Evolutionary conservation across 2,888 invertebrate species (phyloP).

Genomic region (Macrosoma leucophasiata): DNA sequence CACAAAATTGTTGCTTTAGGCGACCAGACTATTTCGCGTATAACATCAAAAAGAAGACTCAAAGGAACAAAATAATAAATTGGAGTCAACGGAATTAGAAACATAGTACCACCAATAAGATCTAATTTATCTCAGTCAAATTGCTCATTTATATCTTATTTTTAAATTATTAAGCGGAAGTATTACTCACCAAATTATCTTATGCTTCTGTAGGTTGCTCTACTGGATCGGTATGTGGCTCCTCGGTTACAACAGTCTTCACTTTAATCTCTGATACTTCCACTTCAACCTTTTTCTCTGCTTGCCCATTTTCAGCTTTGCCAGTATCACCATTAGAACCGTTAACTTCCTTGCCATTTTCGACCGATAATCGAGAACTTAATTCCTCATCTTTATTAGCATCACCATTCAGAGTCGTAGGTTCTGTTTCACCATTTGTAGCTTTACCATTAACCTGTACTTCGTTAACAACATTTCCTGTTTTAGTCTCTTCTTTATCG

Average conservation of each 20-base stretch:
- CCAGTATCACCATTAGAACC: slow-evolving; percentile 30
- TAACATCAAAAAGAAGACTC: too few species aligned
- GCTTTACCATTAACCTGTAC: slow-evolving; percentile 54
- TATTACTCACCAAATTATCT: slow-evolving; percentile 50
- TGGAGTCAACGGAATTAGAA: too few species aligned
- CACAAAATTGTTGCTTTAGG: too few species aligned
- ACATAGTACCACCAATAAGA: too few species aligned
- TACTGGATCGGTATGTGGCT: slow-evolving; percentile 55
- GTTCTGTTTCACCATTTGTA: slow-evolving; percentile 45
- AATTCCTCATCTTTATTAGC: slow-evolving; percentile 48
- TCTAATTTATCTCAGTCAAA: too few species aligned
- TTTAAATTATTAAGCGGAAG: not conserved
- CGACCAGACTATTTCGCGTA: too few species aligned
- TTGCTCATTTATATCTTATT: not conserved
- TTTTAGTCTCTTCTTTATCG: slow-evolving; percentile 14
- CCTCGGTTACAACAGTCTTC: slow-evolving; percentile 71
- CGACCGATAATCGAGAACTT: slow-evolving; percentile 51
- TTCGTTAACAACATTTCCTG: slow-evolving; percentile 30
- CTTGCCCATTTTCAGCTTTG: slow-evolving; percentile 47
- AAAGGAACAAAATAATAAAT: too few species aligned
- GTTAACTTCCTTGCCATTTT: slow-evolving; percentile 45
- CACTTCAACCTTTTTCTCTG: slow-evolving; percentile 46
- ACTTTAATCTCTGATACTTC: slow-evolving; percentile 70
- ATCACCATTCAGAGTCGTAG: slow-evolving; percentile 49
- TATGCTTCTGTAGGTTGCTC: slow-evolving; percentile 73